Conservation (phyloP, 2,113 vertebrate genomes). For the Pseudopipra pipra region DNA sequence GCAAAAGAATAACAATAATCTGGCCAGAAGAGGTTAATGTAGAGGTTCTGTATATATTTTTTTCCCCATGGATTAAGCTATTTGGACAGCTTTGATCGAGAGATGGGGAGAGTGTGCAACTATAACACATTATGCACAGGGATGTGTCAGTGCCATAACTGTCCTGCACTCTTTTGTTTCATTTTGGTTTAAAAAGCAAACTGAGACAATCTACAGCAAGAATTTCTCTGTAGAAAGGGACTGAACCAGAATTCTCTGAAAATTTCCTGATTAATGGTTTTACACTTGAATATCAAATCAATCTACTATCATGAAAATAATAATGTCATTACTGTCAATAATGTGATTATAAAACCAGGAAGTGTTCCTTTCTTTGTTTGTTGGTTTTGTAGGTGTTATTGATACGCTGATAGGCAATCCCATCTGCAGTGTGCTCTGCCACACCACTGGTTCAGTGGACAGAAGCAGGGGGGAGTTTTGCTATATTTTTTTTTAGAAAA, state of each 20-base stretch:
- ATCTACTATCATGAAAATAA: neutral
- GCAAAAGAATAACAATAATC: constrained; percentile 64
- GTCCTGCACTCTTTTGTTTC: neutral
- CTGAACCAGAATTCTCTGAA: neutral
- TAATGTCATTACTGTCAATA: neutral
- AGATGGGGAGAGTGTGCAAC: neutral
- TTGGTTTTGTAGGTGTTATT: neutral
- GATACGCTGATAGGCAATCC: neutral
- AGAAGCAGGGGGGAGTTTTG: neutral
- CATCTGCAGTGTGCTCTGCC: neutral
- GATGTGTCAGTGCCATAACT: neutral
- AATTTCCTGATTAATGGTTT: neutral
- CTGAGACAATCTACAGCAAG: neutral
- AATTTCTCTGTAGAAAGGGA: neutral
- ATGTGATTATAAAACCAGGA: accelerated
- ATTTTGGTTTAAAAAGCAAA: neutral
- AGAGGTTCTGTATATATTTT: constrained; percentile 7
- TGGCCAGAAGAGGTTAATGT: constrained; percentile 47
- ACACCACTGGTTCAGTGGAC: neutral
- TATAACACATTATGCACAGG: neutral
- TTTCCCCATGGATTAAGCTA: constrained; percentile 34
- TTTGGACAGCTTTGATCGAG: constrained; percentile 23
- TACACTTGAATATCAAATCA: neutral
- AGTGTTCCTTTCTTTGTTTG: neutral
- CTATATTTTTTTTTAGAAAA: neutral